Percentiles rank a stretch among this genome's conserved stretches.
Evolutionary conservation across 92 coral and sea anemone genomes (phyloP).

Genomic region (Nematostella vectensis): DNA sequence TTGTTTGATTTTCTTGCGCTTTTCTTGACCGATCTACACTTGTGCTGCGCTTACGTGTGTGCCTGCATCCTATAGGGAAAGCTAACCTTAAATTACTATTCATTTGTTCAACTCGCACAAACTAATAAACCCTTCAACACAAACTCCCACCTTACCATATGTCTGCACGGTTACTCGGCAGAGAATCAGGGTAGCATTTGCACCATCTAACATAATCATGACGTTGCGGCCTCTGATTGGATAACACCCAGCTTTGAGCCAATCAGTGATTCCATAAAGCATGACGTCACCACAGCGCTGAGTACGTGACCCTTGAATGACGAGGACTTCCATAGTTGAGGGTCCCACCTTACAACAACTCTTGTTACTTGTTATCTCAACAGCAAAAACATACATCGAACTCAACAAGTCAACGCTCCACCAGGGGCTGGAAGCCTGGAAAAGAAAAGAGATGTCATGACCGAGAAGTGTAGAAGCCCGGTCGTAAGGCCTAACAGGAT

Average conservation of each 20-base stretch:
- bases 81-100: no score
- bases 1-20: no score
- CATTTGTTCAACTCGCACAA: no score
- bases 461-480: no score
- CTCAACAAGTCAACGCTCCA: conserved; percentile 18
- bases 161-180: conserved; percentile 17
- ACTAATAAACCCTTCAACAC: no score
- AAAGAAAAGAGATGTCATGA: background rate
- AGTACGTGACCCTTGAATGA: background rate
- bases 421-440: conserved; percentile 14
- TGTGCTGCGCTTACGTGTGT: no score
- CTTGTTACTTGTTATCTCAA: background rate
- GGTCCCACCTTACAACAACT: conserved; percentile 2
- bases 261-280: background rate
- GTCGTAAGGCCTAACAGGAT: no score
- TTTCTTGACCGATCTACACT: no score
- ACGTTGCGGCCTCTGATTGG: conserved; percentile 30
- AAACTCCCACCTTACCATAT: conserved; percentile 28
- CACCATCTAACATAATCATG: conserved; percentile 12
- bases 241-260: conserved; percentile 11
- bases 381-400: conserved; percentile 9
- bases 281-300: conserved; percentile 1
- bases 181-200: background rate
- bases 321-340: background rate
- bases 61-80: no score